These are phyloP conservation scores for Zaprionus vittiger DNA, from an alignment of 1,140 invertebrate species.

Conservation along the genomic window DNA sequence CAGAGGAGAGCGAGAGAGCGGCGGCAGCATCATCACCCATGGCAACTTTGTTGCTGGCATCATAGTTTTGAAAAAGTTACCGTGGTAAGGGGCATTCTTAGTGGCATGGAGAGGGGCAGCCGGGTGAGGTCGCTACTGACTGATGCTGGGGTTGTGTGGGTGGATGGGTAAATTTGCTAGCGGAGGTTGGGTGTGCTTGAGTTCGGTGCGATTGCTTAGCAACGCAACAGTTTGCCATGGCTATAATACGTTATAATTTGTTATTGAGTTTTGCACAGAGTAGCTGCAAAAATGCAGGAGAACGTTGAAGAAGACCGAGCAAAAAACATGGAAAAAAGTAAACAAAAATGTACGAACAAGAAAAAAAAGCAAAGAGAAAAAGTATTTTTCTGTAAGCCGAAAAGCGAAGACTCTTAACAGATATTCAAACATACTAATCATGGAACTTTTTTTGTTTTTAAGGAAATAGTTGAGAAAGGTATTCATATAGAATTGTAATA, in stretches of 20 bases:
- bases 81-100: not conserved
- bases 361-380: not conserved
- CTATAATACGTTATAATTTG: constrained; percentile 84
- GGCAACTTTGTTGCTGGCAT: constrained; percentile 79
- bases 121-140: not conserved
- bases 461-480: too few species aligned
- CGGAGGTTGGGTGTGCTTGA: constrained; percentile 23
- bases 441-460: not conserved
- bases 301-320: constrained; percentile 37
- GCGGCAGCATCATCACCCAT: constrained; percentile 63
- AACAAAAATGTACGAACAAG: constrained; percentile 55
- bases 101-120: constrained; percentile 22
- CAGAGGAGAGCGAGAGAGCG: constrained; percentile 13
- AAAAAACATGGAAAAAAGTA: constrained; percentile 49
- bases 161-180: constrained; percentile 34
- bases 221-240: constrained; percentile 84
- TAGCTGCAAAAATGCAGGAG: constrained; percentile 75
- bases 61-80: constrained; percentile 64
- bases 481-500: not conserved
- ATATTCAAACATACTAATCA: not conserved
- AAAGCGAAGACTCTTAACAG: constrained; percentile 14
- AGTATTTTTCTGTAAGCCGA: constrained; percentile 7
- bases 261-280: constrained; percentile 81
- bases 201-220: constrained; percentile 71
- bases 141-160: constrained; percentile 36